Base-by-base conservation (phyloP, 2,888 invertebrate species). In the Watsonalla binaria region DNA sequence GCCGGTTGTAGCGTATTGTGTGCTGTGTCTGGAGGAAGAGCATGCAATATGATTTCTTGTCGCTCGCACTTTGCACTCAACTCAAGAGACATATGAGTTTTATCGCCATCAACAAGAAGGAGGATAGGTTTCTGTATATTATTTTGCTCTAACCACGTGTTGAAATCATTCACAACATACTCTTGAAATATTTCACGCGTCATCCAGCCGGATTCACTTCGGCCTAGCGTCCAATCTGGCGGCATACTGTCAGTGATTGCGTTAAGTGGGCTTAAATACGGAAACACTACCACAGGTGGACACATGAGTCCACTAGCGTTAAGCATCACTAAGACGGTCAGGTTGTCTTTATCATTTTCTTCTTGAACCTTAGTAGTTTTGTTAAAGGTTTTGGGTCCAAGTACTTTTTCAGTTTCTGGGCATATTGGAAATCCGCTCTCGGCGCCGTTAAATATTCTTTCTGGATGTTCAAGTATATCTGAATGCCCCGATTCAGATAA, bases 301-400 rank as follows among this genome's bases (percentile, higher is more conserved):
- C 56, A 61, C 11, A 67, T 54, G 15, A 66, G 46, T 5, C 72
- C 59, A 58, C 14, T 45, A 7, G 74, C 75, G 50, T 56, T 55
- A 48, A 73, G 65, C 8, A 55, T 59, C 9, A 70, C 51, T 9
- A 74, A 47, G 0, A 73, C 70, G 5, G 74, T 75, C n/a, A 75
- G 8, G 42, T 57, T 67, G 11, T 68, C 70, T 61, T 74, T 76
- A 56, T 72, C 71, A 15, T 65, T 68, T 4, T 64, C 45, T 46
- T 59, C 14, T 45, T 66, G 64, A 47, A 74, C 58, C 52, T 62
- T 14, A 55, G 70, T 63, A 6, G 65, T 34, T 57, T 72, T 66
- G 53, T 60, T 66, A 13, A 39, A 65, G 6, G 72, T 70, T 58
- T 60, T 74, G 48, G 69, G 66, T 11, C 60, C 70, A 54, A 74